Conservation (phyloP, 2,888 invertebrate species). For the Bimastos eiseni region DNA sequence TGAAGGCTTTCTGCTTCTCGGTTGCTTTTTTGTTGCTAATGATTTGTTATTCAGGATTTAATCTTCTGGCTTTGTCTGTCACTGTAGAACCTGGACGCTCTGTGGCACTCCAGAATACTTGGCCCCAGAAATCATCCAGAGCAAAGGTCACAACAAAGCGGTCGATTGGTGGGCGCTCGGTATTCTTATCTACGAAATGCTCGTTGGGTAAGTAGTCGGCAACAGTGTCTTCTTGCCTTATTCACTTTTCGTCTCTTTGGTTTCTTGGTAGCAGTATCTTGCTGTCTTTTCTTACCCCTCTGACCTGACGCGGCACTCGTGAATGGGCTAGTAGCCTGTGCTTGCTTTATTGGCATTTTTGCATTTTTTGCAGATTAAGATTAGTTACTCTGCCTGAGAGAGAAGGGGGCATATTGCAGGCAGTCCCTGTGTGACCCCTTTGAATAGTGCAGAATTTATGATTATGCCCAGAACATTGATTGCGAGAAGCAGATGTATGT, state of each 20-base stretch:
- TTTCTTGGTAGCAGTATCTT: neutral
- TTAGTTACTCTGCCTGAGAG: neutral
- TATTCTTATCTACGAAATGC: constrained; percentile 65
- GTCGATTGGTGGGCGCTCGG: constrained; percentile 99
- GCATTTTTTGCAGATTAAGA: neutral
- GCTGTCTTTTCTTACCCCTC: neutral
- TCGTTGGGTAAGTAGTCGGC: constrained; percentile 60
- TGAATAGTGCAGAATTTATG: no score
- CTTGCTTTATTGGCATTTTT: neutral
- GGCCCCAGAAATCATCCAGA: constrained; percentile 90
- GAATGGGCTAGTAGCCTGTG: neutral
- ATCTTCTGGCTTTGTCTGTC: neutral
- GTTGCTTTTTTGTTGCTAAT: neutral
- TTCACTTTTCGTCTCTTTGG: neutral
- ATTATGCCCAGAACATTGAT: no score
- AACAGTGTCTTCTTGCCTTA: neutral
- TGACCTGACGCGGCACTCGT: neutral
- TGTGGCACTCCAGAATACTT: constrained; percentile 97
- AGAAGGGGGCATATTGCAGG: neutral
- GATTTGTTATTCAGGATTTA: neutral
- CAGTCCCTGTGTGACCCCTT: neutral
- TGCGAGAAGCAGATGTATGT: neutral
- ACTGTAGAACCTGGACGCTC: constrained; percentile 83
- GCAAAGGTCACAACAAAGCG: constrained; percentile 95
- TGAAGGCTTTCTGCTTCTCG: neutral